A percentile compares a stretch with the other conserved stretches of the same genome.
Evolutionary conservation across 1,140 invertebrate species (phyloP).

Genomic region (Drosophila erecta): DNA sequence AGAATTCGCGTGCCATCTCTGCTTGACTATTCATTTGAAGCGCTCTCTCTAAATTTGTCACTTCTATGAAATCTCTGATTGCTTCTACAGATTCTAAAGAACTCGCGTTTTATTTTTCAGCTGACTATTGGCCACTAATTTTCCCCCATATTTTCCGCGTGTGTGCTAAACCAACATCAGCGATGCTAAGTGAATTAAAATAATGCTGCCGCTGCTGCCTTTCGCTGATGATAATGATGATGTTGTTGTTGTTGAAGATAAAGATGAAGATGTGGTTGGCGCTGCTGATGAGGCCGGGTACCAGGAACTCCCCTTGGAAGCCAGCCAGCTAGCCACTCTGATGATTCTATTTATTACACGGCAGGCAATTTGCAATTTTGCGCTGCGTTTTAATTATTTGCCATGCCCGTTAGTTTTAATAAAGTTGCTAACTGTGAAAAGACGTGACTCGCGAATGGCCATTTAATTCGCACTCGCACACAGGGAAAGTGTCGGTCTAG

Average conservation of each 20-base stretch:
- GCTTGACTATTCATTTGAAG: too few species aligned
- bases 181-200: slow-evolving; percentile 79
- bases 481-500: slow-evolving; percentile 71
- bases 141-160: neutral
- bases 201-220: slow-evolving; percentile 55
- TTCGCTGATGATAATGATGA: slow-evolving; percentile 17
- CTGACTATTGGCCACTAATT: neutral
- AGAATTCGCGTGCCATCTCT: too few species aligned
- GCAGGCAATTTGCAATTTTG: slow-evolving; percentile 72
- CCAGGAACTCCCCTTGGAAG: slow-evolving; percentile 15
- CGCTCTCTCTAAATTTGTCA: too few species aligned
- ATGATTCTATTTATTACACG: slow-evolving; percentile 82
- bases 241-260: slow-evolving; percentile 37
- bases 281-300: slow-evolving; percentile 40
- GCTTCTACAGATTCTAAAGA: neutral
- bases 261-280: slow-evolving; percentile 43
- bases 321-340: slow-evolving; percentile 37
- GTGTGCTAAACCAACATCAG: slow-evolving; percentile 56
- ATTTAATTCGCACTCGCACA: slow-evolving; percentile 70
- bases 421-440: slow-evolving; percentile 82
- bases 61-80: too few species aligned
- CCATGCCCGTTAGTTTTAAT: slow-evolving; percentile 80
- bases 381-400: slow-evolving; percentile 79
- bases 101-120: neutral
- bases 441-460: slow-evolving; percentile 77